phyloP scores from a whole-genome alignment of 1,140 invertebrate species.

The Acromyrmex heyeri region DNA sequence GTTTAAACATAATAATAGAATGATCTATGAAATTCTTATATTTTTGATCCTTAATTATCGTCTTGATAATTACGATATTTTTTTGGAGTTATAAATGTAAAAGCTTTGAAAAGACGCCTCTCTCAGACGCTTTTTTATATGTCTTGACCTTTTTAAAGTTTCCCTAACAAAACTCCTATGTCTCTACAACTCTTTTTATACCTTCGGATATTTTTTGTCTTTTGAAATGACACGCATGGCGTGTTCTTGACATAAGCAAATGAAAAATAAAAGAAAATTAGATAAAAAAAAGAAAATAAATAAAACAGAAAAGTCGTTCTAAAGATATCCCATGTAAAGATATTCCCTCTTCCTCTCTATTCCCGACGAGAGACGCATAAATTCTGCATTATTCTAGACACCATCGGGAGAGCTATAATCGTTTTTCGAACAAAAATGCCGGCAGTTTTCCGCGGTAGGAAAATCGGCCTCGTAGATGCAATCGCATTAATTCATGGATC shows the following conservation, averaged over 20 bases:
- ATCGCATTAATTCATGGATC: conserved; percentile 44
- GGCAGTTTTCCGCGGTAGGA: background rate
- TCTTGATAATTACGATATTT: too few species aligned
- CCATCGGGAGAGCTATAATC: background rate
- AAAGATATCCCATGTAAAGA: conserved; percentile 51
- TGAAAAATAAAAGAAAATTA: conserved; percentile 28
- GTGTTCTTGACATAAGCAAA: background rate
- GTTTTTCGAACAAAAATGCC: background rate
- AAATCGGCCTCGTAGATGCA: conserved; percentile 35
- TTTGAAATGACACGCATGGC: background rate
- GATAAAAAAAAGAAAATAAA: conserved; percentile 1
- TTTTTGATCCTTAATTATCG: background rate
- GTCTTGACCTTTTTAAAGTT: conserved; percentile 24
- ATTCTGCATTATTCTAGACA: background rate
- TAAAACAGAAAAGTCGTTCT: conserved; percentile 8
- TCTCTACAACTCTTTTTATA: background rate
- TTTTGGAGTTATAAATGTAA: too few species aligned
- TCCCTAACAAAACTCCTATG: background rate
- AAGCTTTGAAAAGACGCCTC: background rate
- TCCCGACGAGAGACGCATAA: conserved; percentile 17
- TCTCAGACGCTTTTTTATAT: background rate
- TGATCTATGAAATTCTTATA: too few species aligned
- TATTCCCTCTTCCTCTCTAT: background rate
- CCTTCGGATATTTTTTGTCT: conserved; percentile 12
- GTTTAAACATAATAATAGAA: too few species aligned